Evolutionary conservation across 2,888 invertebrate species (phyloP), one percentile per base, ranked within the genome.

Genomic region (Mantis religiosa): DNA sequence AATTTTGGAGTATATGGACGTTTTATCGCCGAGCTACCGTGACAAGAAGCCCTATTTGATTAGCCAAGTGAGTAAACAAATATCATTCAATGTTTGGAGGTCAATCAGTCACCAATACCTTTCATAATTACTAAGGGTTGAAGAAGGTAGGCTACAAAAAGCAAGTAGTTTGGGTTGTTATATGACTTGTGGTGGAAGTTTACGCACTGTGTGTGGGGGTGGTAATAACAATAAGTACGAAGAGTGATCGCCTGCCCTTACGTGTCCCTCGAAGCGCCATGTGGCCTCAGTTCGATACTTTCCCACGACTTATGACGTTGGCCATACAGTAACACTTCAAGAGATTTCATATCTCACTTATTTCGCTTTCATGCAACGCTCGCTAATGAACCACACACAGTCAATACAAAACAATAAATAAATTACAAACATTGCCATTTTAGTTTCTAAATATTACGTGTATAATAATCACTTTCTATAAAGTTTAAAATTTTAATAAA

Each of bases 271-370:
- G 88, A 28, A 82, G 84, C 82, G 27, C 25, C 28, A 89, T 89
- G 86, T 90, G 90, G 90, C 9, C 8, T 20, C 28, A 83, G 90
- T 87, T 90, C 90, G 90, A 90, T 90, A 90, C 20, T 83, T 89
- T 90, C 90, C 90, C 90, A 90, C 90, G 90, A 82, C 86, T 89
- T 90, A 89, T 90, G 90, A 90, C 90, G 88, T 85, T 30, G 86
- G 20, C 86, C 83, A 41, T 85, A 71, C 25, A 86, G 20, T 30
- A 71, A 81, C 71, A 28, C 47, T 47, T 47, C n/a, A 30, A 30
- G 15, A 20, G 41, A 41, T 41, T 41, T 41, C 54, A 71, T 71
- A 71, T 71, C 54, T 71, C 54, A 71, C 54, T 71, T 71, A 71
- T 25, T 71, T 20, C 54, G 54, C 54, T 71, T 71, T 71, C 20